Evolutionary conservation across 2,888 invertebrate genomes (phyloP).

Genomic region (Hedya salicella): DNA sequence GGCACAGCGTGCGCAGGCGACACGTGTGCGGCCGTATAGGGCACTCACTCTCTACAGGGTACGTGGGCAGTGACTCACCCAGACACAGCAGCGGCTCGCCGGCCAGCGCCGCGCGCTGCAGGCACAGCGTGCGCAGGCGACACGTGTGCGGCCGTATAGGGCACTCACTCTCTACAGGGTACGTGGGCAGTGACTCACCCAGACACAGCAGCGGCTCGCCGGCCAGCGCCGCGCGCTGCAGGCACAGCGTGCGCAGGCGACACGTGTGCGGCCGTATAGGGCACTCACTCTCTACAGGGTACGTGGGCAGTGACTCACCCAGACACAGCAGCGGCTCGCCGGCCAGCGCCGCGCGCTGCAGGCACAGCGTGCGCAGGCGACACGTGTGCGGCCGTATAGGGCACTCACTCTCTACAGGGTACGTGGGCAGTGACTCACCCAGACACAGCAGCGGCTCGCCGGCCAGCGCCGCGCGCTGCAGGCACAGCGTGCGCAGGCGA

Average conservation of each 20-base stretch:
- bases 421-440: slow-evolving; percentile 88
- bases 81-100: too few relatives aligned
- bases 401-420: too few relatives aligned
- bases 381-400: slow-evolving; percentile 77
- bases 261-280: slow-evolving; percentile 71
- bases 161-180: too few relatives aligned
- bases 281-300: too few relatives aligned
- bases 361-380: slow-evolving; percentile 87
- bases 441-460: slow-evolving; percentile 90
- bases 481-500: slow-evolving; percentile 89
- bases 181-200: too few relatives aligned
- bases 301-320: too few relatives aligned
- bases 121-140: background rate
- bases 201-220: slow-evolving; percentile 74
- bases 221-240: slow-evolving; percentile 88
- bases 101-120: too few relatives aligned
- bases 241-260: slow-evolving; percentile 87
- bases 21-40: slow-evolving; percentile 77
- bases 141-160: too few relatives aligned
- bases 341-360: slow-evolving; percentile 88
- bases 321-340: slow-evolving; percentile 74
- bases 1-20: slow-evolving; percentile 87
- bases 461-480: slow-evolving; percentile 90
- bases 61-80: too few relatives aligned
- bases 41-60: too few relatives aligned